Evolutionary conservation across 2,888 invertebrate genomes (phyloP), one percentile per base, ranked within the genome.

Genomic region (Synergus japonicus): DNA sequence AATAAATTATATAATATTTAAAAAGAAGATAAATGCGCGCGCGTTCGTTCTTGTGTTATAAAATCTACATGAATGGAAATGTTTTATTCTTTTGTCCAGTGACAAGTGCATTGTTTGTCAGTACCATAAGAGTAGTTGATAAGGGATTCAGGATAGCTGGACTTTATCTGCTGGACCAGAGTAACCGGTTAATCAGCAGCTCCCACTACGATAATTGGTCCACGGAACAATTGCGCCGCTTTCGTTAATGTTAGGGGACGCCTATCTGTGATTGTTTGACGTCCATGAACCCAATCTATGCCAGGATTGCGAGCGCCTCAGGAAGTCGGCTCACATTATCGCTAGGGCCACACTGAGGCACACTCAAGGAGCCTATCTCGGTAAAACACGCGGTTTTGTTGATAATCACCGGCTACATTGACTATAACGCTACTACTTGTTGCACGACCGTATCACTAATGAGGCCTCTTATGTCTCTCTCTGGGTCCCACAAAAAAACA

Each of bases 301-400:
- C 76, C 46, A 79, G 81, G 83, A 82, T 84, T 85, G 81, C 80
- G 82, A 81, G 81, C 83, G 83, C 82, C 86, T 84, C 87, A 86
- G 87, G 90, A 90, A 91, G 90, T 89, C 81, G 86, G 86, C 81
- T 83, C 83, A 81, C 86, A 85, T 87, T 90, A 89, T 89, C 89
- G 80, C 84, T 76, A 83, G 83, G 85, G 37, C 37, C 85, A 85
- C 87, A 89, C 88, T 88, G 88, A 84, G 18, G 12, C 43, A 18
- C n/a, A 54, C n/a, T 18, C 82, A 80, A 83, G 83, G 82, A 84
- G 83, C 83, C 82, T 86, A 87, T 88, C 88, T 84, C 81, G 79
- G 79, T 81, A 84, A 87, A 87, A 86, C 87, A 86, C 86, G 83
- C 85, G 81, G 83, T 85, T 81, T 82, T 81, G 80, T 82, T 84